Percentiles rank a stretch among this genome's conserved stretches.
These are phyloP conservation scores for Lipophrys pholis DNA, from an alignment of 2,113 vertebrate species.

Conservation along the genomic window DNA sequence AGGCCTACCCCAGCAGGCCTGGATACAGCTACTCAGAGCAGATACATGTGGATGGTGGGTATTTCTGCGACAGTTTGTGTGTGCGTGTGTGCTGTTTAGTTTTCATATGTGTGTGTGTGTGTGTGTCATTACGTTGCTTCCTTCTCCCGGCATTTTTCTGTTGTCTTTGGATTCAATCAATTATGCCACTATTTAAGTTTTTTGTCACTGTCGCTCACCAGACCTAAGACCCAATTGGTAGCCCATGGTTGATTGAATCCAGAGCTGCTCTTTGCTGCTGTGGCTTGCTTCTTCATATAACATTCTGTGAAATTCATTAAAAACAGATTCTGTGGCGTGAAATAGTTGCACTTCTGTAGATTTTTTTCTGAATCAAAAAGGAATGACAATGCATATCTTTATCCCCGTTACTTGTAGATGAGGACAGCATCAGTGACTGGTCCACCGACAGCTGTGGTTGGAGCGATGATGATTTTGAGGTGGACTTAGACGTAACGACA, in stretches of 20 bases:
- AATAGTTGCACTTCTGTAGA: not conserved
- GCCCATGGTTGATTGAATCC: conserved; percentile 64
- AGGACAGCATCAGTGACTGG: conserved; percentile 92
- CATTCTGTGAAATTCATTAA: not conserved
- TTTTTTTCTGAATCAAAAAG: not conserved
- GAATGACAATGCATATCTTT: not conserved
- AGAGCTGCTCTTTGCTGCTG: conserved; percentile 46
- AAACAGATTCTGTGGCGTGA: not conserved
- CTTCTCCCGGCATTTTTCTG: conserved; percentile 42
- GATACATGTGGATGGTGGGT: conserved; percentile 85
- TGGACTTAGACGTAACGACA: conserved; percentile 88
- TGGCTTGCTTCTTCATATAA: conserved; percentile 58
- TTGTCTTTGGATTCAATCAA: conserved; percentile 65
- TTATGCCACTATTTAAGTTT: conserved; percentile 31
- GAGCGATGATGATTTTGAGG: conserved; percentile 92
- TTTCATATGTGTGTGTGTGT: conserved; percentile 11
- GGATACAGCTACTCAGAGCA: conserved; percentile 86
- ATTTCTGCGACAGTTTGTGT: conserved; percentile 53
- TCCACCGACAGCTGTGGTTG: conserved; percentile 94
- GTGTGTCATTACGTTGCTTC: conserved; percentile 43
- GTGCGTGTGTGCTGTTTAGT: conserved; percentile 32
- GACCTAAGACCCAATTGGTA: not conserved
- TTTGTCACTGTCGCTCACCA: conserved; percentile 12
- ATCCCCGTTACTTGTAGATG: conserved; percentile 81
- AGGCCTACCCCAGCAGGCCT: conserved; percentile 83